Evolutionary conservation across 2,797 vertebrate genomes (phyloP), one percentile per base, ranked within the genome.

Genomic region (Characodon lateralis): DNA sequence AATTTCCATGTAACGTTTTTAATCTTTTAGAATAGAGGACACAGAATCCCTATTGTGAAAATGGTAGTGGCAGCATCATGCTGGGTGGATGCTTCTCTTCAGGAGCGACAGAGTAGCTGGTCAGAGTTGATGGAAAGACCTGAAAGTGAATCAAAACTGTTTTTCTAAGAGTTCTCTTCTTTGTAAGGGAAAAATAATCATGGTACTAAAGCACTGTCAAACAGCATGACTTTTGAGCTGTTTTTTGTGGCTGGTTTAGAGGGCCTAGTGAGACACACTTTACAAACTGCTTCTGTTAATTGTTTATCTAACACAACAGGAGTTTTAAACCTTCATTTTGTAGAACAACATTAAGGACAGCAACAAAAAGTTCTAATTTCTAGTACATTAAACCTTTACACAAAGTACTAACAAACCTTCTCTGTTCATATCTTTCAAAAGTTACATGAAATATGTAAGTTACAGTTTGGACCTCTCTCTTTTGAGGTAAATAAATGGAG

Each of bases 271-370:
- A 69, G 41, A n/a, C 66, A 26, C 5, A 28, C 43, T 69, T 48
- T n/a, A 68, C 39, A 68, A 6, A n/a, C 24, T 26, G 5, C 65
- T 43, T 24, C 39, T 69, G 41, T 26, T 48, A 7, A 48, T 69
- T 69, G 66, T 69, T 69, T 46, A 48, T 69, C 24, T 48, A 46
- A 16, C 66, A 48, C 66, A 69, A 14, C 66, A 69, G 13, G 41
- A 69, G 10, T 7, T 69, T 26, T 26, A 69, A 46, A 26, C 66
- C 24, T 48, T 24, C 4, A 43, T 68, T 41, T 68, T 69, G 26
- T 22, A 46, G 18, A 43, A 46, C 41, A n/a, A 22, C 51, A 53
- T 41, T 24, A 46, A 43, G 14, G 24, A 46, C 22, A 46, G 41
- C 5, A 69, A 46, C 46, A 69, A 69, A 22, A 35, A 20, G 31